Conservation (phyloP, 2,113 vertebrate genomes). For the Antechinus flavipes region DNA sequence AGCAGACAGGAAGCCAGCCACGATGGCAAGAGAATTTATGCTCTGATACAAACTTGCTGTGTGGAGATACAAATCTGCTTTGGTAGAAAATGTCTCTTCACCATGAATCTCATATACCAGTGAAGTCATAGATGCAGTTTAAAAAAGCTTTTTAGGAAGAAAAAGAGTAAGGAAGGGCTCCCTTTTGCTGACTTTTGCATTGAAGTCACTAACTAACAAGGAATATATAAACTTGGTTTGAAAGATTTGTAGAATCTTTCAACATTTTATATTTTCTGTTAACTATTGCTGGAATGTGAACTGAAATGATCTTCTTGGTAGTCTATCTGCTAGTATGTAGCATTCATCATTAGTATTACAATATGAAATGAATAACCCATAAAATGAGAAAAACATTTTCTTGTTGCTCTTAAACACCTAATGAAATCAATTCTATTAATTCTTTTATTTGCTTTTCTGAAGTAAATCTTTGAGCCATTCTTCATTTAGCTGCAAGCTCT, state of each 20-base stretch:
- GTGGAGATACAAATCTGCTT: not conserved
- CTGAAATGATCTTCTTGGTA: not conserved
- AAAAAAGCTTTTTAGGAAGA: not conserved
- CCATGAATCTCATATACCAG: not conserved
- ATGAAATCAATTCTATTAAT: not conserved
- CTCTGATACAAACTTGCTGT: not conserved
- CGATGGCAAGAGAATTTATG: not conserved
- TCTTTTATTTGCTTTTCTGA: not conserved
- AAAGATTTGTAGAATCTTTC: not conserved
- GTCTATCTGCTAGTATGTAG: not conserved
- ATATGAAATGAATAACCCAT: not conserved
- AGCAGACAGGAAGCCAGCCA: not conserved
- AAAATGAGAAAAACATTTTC: not conserved
- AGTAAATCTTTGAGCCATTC: not conserved
- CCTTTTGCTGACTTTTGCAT: not conserved
- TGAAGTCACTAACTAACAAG: not conserved
- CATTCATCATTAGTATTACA: not conserved
- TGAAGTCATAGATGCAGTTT: not conserved
- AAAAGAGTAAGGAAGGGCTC: not conserved
- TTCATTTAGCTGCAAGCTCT: not conserved
- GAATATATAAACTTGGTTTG: not conserved
- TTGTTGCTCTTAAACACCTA: not conserved
- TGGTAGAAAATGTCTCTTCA: not conserved
- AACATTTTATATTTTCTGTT: not conserved
- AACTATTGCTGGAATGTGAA: not conserved